phyloP scores from a whole-genome alignment of 2,797 vertebrate genomes.

The Lophura swinhoii region DNA sequence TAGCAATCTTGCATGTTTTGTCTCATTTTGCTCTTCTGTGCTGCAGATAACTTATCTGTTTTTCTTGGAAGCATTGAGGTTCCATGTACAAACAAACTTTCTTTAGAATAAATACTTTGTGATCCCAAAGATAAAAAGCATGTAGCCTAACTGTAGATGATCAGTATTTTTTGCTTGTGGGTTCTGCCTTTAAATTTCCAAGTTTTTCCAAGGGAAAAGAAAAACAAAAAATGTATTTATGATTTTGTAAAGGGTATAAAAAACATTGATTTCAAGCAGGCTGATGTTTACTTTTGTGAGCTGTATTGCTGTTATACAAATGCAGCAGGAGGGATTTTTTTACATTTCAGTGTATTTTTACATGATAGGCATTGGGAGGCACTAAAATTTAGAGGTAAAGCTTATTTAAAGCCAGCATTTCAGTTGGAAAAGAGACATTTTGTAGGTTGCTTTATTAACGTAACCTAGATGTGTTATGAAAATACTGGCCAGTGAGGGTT shows the following conservation, averaged over 20 bases:
- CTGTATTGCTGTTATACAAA: neutral
- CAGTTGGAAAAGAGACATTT: neutral
- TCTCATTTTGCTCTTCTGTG: conserved; percentile 1
- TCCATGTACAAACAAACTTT: neutral
- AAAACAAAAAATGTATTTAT: neutral
- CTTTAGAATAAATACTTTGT: neutral
- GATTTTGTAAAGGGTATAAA: neutral
- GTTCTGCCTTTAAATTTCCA: neutral
- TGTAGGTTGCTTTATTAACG: conserved; percentile 1
- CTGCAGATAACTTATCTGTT: neutral
- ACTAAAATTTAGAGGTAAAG: neutral
- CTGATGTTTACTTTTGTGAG: neutral
- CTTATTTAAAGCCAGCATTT: conserved; percentile 1
- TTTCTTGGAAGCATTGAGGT: neutral
- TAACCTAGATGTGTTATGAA: neutral
- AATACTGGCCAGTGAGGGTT: neutral
- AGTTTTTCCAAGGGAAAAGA: neutral
- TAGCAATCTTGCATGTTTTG: neutral
- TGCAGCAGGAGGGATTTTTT: neutral
- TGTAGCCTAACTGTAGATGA: neutral
- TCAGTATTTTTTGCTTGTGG: neutral
- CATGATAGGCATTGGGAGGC: neutral
- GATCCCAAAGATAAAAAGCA: conserved; percentile 27
- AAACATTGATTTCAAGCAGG: neutral
- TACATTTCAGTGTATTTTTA: conserved; percentile 10